Base-by-base conservation (phyloP, 2,797 vertebrate species). In the Oreortyx pictus region DNA sequence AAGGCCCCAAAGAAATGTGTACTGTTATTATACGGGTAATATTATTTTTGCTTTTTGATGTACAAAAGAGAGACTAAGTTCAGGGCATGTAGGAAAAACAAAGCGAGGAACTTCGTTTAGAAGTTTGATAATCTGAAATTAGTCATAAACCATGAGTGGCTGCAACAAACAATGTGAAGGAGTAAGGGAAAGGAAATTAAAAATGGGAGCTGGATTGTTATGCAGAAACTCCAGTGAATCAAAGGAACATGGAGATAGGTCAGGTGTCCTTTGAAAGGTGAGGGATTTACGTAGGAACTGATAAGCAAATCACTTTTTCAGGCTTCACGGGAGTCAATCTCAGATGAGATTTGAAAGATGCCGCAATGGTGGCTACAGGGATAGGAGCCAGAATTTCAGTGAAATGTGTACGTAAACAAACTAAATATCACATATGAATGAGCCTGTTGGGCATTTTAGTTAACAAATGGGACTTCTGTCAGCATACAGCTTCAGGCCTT, bases 71-170 rank as follows among this genome's bases (percentile, higher is more conserved):
- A 31, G 65, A 33, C 5, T 81, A 75, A 93, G 41, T 37, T 82
- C 44, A 54, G 67, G 66, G 27, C 56, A 89, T 83, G 4, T 2
- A 24, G 27, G 64, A 86, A 65, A 46, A 65, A 35, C 11, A 3
- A 35, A 24, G 46, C 22, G 20, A 41, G 39, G 72, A 87, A 56
- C 71, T 88, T 75, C 60, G 9, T 74, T 82, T 71, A 44, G 60
- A 86, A 90, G 84, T 64, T 43, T 46, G n/a, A 64, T 91, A 7
- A 24, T 60, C 39, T 70, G 33, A 83, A 93, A 94, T 83, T 78
- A 89, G 71, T 59, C 46, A 47, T 24, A 35, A 37, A 43, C 43
- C 54, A 14, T 2, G 35, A 76, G 56, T 19, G 37, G 25, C 57
- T 25, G 24, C 68, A 71, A 88, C 68, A 65, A 92, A 67, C 35